Base-by-base conservation (phyloP, 2,797 vertebrate genomes). In the Sandelia bainsii region DNA sequence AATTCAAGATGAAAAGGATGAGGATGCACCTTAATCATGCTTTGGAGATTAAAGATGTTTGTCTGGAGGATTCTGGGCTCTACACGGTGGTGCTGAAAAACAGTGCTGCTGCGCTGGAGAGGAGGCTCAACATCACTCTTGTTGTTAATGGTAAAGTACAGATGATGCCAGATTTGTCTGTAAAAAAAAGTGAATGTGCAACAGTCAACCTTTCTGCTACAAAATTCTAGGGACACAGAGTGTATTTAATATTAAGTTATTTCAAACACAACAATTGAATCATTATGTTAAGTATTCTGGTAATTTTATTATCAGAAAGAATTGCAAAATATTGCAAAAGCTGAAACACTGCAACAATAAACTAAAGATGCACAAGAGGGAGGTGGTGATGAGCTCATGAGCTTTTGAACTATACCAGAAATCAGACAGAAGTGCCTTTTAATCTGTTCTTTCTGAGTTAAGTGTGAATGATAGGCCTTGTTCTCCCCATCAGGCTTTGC, bases 41-140 rank as follows among this genome's bases (percentile, higher is more conserved):
- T 65, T 90, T 99, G 91, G 96, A 97, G 93, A 96, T 99, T 90
- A 96, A 94, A 78, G 96, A 99, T 59, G 96, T 98, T 67, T 93
- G 92, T 0, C 95, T 94, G 82, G 95, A 95, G 88, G 97, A 97
- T 0, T 93, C 94, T 0, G 98, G 98, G 58, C 83, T 89, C 2
- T 99, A 98, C 88, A 95, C 92, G 0, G 88, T 97, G 54, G 88
- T 95, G 72, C 88, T 98, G 81, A 95, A 83, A 88, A 99, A 98
- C 89, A 91, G 80, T 0, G 94, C 88, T 1, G 96, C 96, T 0
- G 85, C 77, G n/a, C 91, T 99, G 83, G 93, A 95, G 86, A 93
- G 81, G 78, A 95, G 67, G 79, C 96, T 98, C 84, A 96, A 94
- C 80, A 79, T 93, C 76, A 90, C 79, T 0, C 87, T 93, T 6